Evolutionary conservation across 1,140 invertebrate genomes (phyloP), one percentile per base, ranked within the genome.

Genomic region (Brachionus paranguensis): DNA sequence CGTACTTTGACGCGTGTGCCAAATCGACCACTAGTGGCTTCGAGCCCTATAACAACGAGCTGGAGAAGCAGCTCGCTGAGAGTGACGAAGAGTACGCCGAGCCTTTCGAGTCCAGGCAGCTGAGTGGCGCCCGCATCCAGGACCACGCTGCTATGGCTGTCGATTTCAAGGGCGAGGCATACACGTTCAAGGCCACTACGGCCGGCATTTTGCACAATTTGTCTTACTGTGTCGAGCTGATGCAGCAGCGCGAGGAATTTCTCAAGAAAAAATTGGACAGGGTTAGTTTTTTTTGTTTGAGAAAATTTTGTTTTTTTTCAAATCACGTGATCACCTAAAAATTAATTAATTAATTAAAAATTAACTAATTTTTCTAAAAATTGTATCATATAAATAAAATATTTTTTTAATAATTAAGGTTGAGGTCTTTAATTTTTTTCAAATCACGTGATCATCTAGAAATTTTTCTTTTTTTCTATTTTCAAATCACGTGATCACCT

Each of bases 111-210:
- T 20, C 47, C 11, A 41, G 17, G n/a, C 74, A 84, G 64, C 86
- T 86, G 74, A 85, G 47, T n/a, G 17, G 47, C 12, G 41, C 33
- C 43, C 87, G 89, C 65, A 84, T 88, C 0, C 83, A 88, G 43
- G 90, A 91, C 84, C 91, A 91, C 88, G 91, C 90, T 7, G 89
- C 90, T 0, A 91, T 91, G 87, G 89, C 91, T 47, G 87, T 93
- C 7, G 93, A 94, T 89, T 95, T 95, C 87, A 93, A 96, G 88
- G 96, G 95, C 20, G 96, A 98, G 89, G 94, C 95, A 20, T 96
- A 95, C 2, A 94, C 94, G 33, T 91, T 93, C 33, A 55, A 47
- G 86, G 95, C 96, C 29, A 98, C 96, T 1, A 95, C 96, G 33
- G 92, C 93, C 74, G 96, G 95, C 20, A 95, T 98, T 41, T 90